Base-by-base conservation (phyloP, 1,140 invertebrate species). In the Drosophila pachea region DNA sequence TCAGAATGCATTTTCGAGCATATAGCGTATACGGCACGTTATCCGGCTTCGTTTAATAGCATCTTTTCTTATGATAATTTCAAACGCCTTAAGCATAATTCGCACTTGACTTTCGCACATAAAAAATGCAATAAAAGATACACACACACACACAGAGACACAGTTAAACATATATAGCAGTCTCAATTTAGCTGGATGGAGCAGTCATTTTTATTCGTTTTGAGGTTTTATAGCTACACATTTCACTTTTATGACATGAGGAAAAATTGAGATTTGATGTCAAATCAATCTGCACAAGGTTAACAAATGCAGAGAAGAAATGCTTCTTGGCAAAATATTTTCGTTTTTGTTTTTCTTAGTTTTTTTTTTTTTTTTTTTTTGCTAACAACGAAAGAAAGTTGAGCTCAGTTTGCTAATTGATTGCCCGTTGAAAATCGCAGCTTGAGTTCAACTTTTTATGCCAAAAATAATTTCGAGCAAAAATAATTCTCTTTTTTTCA, bases 91-190 rank as follows among this genome's bases (percentile, higher is more conserved):
- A 62, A 62, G 47, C 63, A 43, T 48, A 59, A 36, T 52, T 61
- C 8, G 49, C 31, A 35, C 49, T 32, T 55, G 61, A 79, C 77
- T 79, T 79, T 81, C 78, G 77, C 61, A 74, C 62, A 81, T 74
- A 60, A 77, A 81, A 76, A 64, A 31, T 52, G 56, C 45, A 40
- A 40, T 48, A 56, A 67, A 76, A 65, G 35, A 71, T 36, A 54
- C 42, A 22, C 22, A 22, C 22, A 22, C 22, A 22, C 22, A 54
- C 42, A 22, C 22, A 22, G 1, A 22, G 1, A 22, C 22, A 22
- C 22, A 14, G 14, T n/a, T 14, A n/a, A 7, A 43, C 12, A 43
- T 14, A 14, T 12, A 43, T 7, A 14, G 6, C 12, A 43, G 4
- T 43, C 12, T 79, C 48, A 62, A 12, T n/a, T 35, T 43, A 55